Conservation (phyloP, 1,140 invertebrate genomes). For the Procambarus clarkii region DNA sequence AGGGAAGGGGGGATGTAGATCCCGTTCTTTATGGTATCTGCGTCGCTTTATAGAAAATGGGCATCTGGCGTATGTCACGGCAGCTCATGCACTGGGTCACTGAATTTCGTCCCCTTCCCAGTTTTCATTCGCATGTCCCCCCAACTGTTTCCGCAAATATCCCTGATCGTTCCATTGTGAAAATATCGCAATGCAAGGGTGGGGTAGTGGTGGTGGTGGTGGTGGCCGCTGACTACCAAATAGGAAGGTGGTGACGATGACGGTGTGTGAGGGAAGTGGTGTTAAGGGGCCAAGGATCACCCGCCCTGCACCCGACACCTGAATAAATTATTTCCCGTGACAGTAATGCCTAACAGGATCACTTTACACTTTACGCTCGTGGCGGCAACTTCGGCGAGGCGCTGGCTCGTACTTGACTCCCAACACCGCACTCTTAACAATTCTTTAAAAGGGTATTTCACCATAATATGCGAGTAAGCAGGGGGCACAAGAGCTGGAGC, state of each 20-base stretch:
- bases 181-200: background rate
- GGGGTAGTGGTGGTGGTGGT: background rate
- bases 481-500: no score
- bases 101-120: conserved; percentile 36
- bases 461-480: no score
- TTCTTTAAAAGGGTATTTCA: no score
- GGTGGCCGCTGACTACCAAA: background rate
- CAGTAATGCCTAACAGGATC: conserved; percentile 45
- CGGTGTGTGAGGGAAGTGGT: conserved; percentile 21
- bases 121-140: conserved; percentile 14
- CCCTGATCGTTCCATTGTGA: conserved; percentile 13
- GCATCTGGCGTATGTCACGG: conserved; percentile 65
- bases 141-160: background rate
- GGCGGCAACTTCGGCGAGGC: background rate
- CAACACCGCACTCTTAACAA: background rate
- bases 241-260: background rate
- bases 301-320: background rate
- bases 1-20: conserved; percentile 62
- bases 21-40: conserved; percentile 60
- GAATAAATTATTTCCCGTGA: conserved; percentile 39
- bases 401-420: background rate
- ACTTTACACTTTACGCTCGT: conserved; percentile 20
- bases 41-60: conserved; percentile 65
- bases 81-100: conserved; percentile 6
- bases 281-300: background rate